Conservation (phyloP, 2,113 vertebrate genomes). For the Urocolius indicus region DNA sequence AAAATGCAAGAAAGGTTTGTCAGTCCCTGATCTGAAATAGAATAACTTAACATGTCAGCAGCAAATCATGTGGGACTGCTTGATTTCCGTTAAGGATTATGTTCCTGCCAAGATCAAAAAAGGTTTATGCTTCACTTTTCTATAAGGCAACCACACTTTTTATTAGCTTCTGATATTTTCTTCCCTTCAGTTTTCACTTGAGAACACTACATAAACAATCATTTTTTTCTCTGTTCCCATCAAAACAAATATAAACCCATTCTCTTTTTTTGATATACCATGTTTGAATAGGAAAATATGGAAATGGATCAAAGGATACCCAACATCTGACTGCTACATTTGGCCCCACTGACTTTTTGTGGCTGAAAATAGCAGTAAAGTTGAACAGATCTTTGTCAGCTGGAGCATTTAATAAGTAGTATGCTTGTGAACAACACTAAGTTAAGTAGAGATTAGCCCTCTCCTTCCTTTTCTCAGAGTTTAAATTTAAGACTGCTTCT, state of each 20-base stretch:
- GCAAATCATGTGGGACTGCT: not conserved
- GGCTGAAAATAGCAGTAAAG: not conserved
- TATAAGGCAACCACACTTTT: not conserved
- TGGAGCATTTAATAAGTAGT: not conserved
- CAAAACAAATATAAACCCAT: not conserved
- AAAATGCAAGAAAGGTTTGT: not conserved
- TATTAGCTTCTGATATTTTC: not conserved
- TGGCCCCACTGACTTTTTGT: not conserved
- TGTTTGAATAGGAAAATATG: not conserved
- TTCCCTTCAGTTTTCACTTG: not conserved
- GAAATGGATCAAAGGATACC: not conserved
- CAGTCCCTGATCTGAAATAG: not conserved
- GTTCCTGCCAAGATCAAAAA: not conserved
- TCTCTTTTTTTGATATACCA: not conserved
- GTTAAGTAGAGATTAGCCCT: not conserved
- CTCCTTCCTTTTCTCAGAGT: not conserved
- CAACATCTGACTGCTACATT: not conserved
- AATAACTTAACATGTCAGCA: not conserved
- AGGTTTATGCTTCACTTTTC: not conserved
- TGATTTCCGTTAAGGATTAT: not conserved
- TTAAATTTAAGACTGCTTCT: too few relatives aligned
- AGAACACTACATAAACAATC: not conserved
- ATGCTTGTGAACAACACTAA: not conserved
- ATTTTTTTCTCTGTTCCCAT: not conserved
- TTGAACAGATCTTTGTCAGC: not conserved